Evolutionary conservation across 2,113 vertebrate species (phyloP).

Genomic region (Andinoacara biseriatus): DNA sequence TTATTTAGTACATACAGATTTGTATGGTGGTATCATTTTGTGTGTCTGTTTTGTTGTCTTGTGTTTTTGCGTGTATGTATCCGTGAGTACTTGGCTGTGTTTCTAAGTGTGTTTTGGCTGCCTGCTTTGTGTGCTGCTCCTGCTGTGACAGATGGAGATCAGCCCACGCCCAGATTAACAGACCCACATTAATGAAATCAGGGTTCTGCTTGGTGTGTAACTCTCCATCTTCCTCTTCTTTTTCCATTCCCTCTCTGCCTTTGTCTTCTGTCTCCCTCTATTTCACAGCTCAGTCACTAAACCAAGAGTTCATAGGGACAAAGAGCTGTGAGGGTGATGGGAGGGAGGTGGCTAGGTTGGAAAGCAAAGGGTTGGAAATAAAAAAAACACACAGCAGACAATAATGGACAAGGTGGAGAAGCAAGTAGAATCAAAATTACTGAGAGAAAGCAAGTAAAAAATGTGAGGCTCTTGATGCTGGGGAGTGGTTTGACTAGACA

Average conservation of each 20-base stretch:
- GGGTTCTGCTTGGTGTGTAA: slow-evolving; percentile 41
- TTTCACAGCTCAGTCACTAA: slow-evolving; percentile 20
- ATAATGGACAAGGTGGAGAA: slow-evolving; percentile 4
- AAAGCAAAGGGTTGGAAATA: not conserved
- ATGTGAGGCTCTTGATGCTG: slow-evolving; percentile 74
- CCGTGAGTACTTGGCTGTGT: slow-evolving; percentile 18
- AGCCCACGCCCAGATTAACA: slow-evolving; percentile 77
- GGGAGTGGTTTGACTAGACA: slow-evolving; percentile 60
- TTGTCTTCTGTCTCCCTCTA: not conserved
- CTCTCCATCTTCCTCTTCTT: slow-evolving; percentile 37
- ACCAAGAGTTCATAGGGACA: slow-evolving; percentile 3
- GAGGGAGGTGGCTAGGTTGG: not conserved
- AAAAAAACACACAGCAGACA: not conserved
- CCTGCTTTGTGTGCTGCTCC: slow-evolving; percentile 63
- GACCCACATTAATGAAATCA: slow-evolving; percentile 74
- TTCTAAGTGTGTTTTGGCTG: slow-evolving; percentile 56
- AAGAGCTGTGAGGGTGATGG: slow-evolving; percentile 3
- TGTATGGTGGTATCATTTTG: not conserved
- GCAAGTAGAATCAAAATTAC: slow-evolving; percentile 38
- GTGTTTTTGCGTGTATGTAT: slow-evolving; percentile 4
- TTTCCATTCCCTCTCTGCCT: slow-evolving; percentile 10
- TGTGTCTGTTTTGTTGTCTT: slow-evolving; percentile 3
- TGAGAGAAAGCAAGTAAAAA: slow-evolving; percentile 23
- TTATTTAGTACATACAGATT: slow-evolving; percentile 4
- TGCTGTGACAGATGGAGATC: slow-evolving; percentile 76